phyloP scores from a whole-genome alignment of 2,888 invertebrate species.

The Amphipoea oculea region DNA sequence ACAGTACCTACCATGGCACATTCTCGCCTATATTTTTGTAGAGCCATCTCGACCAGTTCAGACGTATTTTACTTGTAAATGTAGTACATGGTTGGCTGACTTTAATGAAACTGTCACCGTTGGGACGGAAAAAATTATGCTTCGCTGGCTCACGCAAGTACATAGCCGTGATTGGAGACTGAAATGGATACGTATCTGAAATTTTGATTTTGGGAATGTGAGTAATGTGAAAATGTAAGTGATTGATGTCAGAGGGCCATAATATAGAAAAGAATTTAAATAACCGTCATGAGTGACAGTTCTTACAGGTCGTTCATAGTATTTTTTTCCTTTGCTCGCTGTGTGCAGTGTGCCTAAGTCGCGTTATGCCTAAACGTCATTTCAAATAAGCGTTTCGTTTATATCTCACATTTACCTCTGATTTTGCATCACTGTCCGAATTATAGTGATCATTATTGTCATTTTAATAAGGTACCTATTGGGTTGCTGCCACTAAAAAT shows the following conservation, averaged over 20 bases:
- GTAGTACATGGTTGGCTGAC: slow-evolving; percentile 63
- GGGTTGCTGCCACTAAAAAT: too few relatives aligned
- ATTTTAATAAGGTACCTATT: too few relatives aligned
- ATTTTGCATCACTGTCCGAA: too few relatives aligned
- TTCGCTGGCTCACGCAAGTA: slow-evolving; percentile 55
- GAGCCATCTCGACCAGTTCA: slow-evolving; percentile 51
- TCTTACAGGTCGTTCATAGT: neutral
- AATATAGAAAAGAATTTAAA: neutral
- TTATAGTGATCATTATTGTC: too few relatives aligned
- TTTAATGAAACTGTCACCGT: slow-evolving; percentile 70
- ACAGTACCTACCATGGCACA: neutral
- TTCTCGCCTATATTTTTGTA: slow-evolving; percentile 49
- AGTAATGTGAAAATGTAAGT: neutral
- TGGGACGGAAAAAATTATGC: slow-evolving; percentile 67
- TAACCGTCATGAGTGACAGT: neutral
- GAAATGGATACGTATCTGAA: slow-evolving; percentile 41
- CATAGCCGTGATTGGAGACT: slow-evolving; percentile 45
- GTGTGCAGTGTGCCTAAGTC: too few relatives aligned
- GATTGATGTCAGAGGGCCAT: neutral
- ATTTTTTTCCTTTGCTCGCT: too few relatives aligned
- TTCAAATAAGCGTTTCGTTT: too few relatives aligned
- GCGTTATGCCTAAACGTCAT: too few relatives aligned
- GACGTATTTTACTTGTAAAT: slow-evolving; percentile 70
- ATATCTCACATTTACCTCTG: too few relatives aligned
- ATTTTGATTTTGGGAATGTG: slow-evolving; percentile 30